Conservation (phyloP, 2,113 vertebrate genomes). For the Phrynocephalus versicolor region DNA sequence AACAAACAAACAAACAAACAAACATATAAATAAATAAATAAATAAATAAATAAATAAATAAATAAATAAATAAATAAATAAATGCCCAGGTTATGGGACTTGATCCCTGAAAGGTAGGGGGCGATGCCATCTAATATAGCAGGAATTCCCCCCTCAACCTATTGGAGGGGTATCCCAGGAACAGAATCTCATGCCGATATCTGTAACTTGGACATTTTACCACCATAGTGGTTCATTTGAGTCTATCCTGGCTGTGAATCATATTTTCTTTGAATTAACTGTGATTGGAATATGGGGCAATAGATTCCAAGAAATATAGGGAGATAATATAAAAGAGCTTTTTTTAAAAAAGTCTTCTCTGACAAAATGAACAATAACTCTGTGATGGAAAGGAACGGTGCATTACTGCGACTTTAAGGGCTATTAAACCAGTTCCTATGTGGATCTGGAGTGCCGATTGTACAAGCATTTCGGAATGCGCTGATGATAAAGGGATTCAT, state of each 20-base stretch:
- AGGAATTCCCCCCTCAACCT: no score
- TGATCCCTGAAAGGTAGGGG: no score
- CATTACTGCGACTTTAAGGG: slow-evolving; percentile 78
- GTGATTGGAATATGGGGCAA: slow-evolving; percentile 47
- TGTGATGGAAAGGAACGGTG: slow-evolving; percentile 74
- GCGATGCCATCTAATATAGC: no score
- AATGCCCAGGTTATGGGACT: no score
- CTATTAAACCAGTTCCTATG: slow-evolving; percentile 79
- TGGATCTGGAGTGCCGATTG: slow-evolving; percentile 75
- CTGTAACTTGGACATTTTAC: neutral
- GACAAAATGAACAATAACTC: slow-evolving; percentile 74
- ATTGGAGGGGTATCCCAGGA: no score
- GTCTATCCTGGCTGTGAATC: neutral
- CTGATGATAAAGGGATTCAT: slow-evolving; percentile 82
- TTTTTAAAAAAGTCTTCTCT: slow-evolving; percentile 66
- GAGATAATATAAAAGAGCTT: slow-evolving; percentile 59
- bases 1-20: no score
- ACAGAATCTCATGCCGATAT: neutral
- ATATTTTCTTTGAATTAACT: slow-evolving; percentile 15
- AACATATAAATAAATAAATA: no score
- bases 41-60: no score
- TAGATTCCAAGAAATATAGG: slow-evolving; percentile 50
- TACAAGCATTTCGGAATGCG: slow-evolving; percentile 78
- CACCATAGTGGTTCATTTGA: neutral
- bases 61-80: no score